These are phyloP conservation scores for Ooceraea biroi DNA, from an alignment of 1,140 invertebrate genomes.

Conservation along the genomic window DNA sequence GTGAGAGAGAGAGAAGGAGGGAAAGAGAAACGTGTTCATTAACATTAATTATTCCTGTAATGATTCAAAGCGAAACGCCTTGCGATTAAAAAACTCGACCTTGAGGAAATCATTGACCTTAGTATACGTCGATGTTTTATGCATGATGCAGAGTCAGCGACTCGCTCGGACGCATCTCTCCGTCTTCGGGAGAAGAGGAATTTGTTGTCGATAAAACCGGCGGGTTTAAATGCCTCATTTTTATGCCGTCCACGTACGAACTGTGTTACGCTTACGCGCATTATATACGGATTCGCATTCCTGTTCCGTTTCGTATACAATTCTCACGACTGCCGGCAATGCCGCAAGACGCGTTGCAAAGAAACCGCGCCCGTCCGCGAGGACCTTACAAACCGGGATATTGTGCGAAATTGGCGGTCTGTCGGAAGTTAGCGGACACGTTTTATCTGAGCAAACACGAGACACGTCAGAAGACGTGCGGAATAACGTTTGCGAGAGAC, in stretches of 20 bases:
- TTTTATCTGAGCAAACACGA: constrained; percentile 28
- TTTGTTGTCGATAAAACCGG: constrained; percentile 8
- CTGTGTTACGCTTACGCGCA: not conserved
- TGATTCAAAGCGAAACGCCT: constrained; percentile 7
- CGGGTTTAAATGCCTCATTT: constrained; percentile 28
- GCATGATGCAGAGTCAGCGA: constrained; percentile 40
- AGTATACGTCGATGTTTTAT: constrained; percentile 28
- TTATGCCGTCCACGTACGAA: constrained; percentile 2
- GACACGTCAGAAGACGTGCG: not conserved
- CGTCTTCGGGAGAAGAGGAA: not conserved
- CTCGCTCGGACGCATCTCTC: constrained; percentile 33
- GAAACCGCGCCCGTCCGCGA: not conserved
- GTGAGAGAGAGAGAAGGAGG: not conserved
- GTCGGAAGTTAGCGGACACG: not conserved
- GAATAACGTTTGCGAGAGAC: not conserved
- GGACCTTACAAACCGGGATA: not conserved
- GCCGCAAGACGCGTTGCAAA: not conserved
- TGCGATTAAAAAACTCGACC: constrained; percentile 17
- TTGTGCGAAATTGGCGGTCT: not conserved
- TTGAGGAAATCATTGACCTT: constrained; percentile 42
- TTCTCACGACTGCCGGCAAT: not conserved
- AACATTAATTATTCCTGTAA: not conserved
- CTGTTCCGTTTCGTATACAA: not conserved
- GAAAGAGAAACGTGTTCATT: not conserved
- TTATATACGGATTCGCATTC: not conserved